These are phyloP conservation scores for Sinhomidia bicolor DNA, from an alignment of 2,888 invertebrate genomes.

Conservation along the genomic window DNA sequence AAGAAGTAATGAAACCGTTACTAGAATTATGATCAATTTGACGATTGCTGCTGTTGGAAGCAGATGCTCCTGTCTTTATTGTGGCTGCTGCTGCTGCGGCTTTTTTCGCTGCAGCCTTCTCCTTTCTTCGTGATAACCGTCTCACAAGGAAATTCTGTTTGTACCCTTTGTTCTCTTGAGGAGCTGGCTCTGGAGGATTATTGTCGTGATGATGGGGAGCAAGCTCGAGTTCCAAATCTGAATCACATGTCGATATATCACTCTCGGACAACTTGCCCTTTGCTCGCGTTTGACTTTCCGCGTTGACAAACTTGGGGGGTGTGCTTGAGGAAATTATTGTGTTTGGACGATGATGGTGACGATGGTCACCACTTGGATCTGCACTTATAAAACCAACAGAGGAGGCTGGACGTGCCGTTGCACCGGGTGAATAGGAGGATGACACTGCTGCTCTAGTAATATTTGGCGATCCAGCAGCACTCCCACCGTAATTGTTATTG, in stretches of 20 bases:
- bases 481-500: constrained; percentile 64
- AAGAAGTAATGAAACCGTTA: constrained; percentile 63
- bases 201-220: constrained; percentile 50
- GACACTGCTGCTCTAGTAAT: neutral
- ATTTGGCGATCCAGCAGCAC: constrained; percentile 29
- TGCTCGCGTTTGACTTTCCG: constrained; percentile 63
- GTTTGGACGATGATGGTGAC: constrained; percentile 37
- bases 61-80: constrained; percentile 21
- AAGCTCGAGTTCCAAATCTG: constrained; percentile 71
- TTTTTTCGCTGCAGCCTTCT: constrained; percentile 82
- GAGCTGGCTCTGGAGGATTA: constrained; percentile 60
- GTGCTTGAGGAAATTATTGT: constrained; percentile 16
- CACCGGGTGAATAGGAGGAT: constrained; percentile 14
- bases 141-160: constrained; percentile 81
- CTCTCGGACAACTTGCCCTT: constrained; percentile 75
- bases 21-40: constrained; percentile 40
- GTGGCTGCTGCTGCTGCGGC: constrained; percentile 9
- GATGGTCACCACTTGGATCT: constrained; percentile 51
- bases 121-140: constrained; percentile 81
- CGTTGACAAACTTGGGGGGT: constrained; percentile 71
- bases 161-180: constrained; percentile 63
- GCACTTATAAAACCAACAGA: constrained; percentile 54
- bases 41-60: constrained; percentile 21
- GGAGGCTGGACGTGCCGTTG: constrained; percentile 46
- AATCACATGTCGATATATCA: constrained; percentile 77